These are phyloP conservation scores for Drosophila picticornis DNA, from an alignment of 2,888 invertebrate species.

Conservation along the genomic window DNA sequence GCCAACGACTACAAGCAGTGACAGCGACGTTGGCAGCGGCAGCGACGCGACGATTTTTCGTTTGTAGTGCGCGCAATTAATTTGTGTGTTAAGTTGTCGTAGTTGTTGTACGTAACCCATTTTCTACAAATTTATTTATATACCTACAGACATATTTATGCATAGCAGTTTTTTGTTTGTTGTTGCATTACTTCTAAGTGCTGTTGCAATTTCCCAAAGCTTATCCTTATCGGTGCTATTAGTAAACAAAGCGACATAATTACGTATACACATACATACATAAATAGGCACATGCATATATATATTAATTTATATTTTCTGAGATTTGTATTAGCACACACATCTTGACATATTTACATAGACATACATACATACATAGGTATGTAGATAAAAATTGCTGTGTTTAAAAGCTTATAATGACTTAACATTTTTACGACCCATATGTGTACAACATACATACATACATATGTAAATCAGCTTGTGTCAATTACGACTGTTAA, in stretches of 20 bases:
- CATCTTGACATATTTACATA: slow-evolving; percentile 21
- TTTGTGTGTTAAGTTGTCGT: slow-evolving; percentile 55
- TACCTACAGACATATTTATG: slow-evolving; percentile 21
- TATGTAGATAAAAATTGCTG: slow-evolving; percentile 25
- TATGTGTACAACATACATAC: slow-evolving; percentile 2
- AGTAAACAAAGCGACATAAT: slow-evolving; percentile 43
- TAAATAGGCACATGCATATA: not conserved
- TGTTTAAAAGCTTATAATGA: slow-evolving; percentile 47
- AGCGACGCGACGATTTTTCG: slow-evolving; percentile 44
- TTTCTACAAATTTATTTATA: slow-evolving; percentile 57
- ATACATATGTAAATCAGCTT: slow-evolving; percentile 37
- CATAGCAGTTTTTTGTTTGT: slow-evolving; percentile 17
- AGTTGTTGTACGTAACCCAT: slow-evolving; percentile 54
- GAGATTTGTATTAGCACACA: slow-evolving; percentile 45
- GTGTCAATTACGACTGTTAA: slow-evolving; percentile 48
- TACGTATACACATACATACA: slow-evolving; percentile 11
- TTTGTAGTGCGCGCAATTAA: slow-evolving; percentile 69
- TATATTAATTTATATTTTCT: slow-evolving; percentile 9
- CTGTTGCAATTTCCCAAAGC: slow-evolving; percentile 50
- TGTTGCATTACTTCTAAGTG: slow-evolving; percentile 25
- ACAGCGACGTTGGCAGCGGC: slow-evolving; percentile 18
- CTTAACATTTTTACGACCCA: slow-evolving; percentile 44
- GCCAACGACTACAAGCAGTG: slow-evolving; percentile 10
- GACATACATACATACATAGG: not conserved
- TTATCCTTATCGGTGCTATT: slow-evolving; percentile 55